phyloP scores from a whole-genome alignment of 1,140 invertebrate species.

The Eubasilissa regina region DNA sequence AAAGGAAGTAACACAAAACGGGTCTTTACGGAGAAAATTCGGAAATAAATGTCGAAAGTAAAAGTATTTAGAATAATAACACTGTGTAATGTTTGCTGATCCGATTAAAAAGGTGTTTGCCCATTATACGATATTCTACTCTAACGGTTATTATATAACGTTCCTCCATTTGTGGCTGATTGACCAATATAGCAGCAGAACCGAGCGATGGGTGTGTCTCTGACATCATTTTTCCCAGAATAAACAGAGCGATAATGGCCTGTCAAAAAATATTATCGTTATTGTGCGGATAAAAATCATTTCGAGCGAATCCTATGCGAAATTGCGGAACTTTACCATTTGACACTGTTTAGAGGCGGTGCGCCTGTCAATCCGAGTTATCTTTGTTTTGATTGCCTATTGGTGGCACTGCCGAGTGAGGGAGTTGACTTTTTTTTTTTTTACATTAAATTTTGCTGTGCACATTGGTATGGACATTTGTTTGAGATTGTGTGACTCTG shows the following conservation, averaged over 20 bases:
- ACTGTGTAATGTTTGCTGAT: not conserved
- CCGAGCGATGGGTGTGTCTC: constrained; percentile 28
- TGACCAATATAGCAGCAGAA: not conserved
- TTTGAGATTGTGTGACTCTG: too few relatives aligned
- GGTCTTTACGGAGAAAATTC: too few relatives aligned
- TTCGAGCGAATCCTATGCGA: constrained; percentile 8
- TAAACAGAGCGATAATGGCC: constrained; percentile 34
- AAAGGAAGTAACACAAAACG: too few relatives aligned
- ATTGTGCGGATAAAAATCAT: constrained; percentile 39
- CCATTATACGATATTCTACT: not conserved
- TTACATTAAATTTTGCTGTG: too few relatives aligned
- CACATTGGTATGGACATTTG: too few relatives aligned
- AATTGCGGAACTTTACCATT: not conserved
- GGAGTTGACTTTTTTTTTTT: too few relatives aligned
- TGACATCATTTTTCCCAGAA: constrained; percentile 36
- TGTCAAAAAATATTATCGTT: constrained; percentile 35
- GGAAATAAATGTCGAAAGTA: too few relatives aligned
- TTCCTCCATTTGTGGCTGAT: not conserved
- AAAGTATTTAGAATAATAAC: too few relatives aligned
- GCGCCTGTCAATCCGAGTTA: not conserved
- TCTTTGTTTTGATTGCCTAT: not conserved
- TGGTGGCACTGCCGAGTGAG: too few relatives aligned
- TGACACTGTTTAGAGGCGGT: not conserved
- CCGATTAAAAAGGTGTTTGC: not conserved
- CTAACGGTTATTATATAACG: not conserved